phyloP scores from a whole-genome alignment of 1,140 invertebrate genomes.

The Teleopsis dalmanni region DNA sequence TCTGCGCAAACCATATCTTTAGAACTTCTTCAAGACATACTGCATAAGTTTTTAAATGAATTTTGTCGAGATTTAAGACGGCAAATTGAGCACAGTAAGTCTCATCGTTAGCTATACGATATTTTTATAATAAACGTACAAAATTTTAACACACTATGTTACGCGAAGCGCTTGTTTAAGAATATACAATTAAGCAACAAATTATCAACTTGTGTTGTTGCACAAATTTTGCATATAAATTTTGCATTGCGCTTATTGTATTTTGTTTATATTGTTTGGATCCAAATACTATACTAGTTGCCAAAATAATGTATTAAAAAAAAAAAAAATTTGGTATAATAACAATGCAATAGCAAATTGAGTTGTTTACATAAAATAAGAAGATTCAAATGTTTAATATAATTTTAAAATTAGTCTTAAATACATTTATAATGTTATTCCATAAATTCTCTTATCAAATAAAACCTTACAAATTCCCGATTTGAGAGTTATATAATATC shows the following conservation, averaged over 20 bases:
- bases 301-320: not conserved
- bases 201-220: not conserved
- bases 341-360: not conserved
- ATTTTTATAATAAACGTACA: too few species aligned
- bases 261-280: too few species aligned
- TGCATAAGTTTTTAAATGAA: slow-evolving; percentile 72
- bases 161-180: not conserved
- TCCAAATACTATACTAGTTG: too few species aligned
- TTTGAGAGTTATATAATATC: not conserved
- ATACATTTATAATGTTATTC: too few species aligned
- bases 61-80: slow-evolving; percentile 66
- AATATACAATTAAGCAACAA: too few species aligned
- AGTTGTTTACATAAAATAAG: not conserved
- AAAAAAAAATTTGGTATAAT: not conserved
- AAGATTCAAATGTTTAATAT: too few species aligned
- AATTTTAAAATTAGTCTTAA: too few species aligned
- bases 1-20: slow-evolving; percentile 75
- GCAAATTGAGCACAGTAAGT: slow-evolving; percentile 79
- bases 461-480: too few species aligned
- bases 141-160: too few species aligned
- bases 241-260: too few species aligned
- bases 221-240: too few species aligned
- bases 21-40: slow-evolving; percentile 80
- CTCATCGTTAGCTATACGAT: not conserved
- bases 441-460: too few species aligned